Conservation (phyloP, 2,113 vertebrate genomes). For the Chaetorhynchus papuensis region DNA sequence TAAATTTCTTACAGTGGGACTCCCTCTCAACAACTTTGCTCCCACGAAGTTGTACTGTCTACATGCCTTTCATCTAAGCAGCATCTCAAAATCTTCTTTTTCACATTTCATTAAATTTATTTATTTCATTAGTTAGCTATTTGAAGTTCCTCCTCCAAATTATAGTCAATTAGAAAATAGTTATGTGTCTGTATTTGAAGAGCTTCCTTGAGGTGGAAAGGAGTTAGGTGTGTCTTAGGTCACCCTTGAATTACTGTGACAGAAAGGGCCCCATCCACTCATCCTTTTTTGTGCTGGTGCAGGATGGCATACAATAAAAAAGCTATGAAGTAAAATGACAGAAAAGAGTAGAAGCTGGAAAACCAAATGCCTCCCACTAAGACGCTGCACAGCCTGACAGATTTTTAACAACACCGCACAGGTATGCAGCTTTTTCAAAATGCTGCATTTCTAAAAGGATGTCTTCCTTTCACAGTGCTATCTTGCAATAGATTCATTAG, state of each 20-base stretch:
- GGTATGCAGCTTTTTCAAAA: slow-evolving; percentile 5
- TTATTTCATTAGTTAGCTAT: neutral
- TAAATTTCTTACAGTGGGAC: neutral
- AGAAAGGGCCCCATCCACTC: neutral
- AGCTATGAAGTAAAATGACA: neutral
- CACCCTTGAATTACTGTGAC: neutral
- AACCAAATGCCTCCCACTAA: neutral
- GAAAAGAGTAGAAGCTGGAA: neutral
- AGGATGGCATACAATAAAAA: neutral
- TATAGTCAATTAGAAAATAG: neutral
- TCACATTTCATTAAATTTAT: neutral
- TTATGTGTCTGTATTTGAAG: neutral
- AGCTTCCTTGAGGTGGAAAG: neutral
- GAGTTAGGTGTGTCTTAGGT: neutral
- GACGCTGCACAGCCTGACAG: neutral
- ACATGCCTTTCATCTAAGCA: neutral
- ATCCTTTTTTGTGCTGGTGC: neutral
- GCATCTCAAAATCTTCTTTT: neutral
- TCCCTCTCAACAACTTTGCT: neutral
- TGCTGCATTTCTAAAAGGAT: neutral
- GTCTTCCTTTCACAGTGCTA: neutral
- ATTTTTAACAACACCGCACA: neutral
- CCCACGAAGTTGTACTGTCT: neutral
- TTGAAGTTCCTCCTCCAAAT: neutral
- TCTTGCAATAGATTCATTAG: neutral